Evolutionary conservation across 2,113 vertebrate genomes (phyloP).

Genomic region (Pelusios castaneus): DNA sequence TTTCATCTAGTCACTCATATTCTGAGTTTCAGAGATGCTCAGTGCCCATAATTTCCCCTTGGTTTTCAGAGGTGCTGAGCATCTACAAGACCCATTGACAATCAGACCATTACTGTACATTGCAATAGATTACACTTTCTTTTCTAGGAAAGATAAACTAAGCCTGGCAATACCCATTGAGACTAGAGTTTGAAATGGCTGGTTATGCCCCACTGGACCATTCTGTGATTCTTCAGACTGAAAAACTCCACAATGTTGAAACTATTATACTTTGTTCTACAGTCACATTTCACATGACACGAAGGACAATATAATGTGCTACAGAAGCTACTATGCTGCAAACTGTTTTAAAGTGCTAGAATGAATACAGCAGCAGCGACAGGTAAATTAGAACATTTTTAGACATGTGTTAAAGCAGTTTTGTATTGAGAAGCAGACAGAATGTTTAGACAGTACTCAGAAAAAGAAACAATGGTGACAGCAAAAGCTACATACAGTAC

Average conservation of each 20-base stretch:
- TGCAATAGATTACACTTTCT: conserved; percentile 63
- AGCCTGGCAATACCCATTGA: conserved; percentile 40
- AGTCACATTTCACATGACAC: background rate
- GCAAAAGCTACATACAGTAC: conserved; percentile 30
- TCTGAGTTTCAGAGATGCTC: background rate
- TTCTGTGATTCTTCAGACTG: conserved; percentile 33
- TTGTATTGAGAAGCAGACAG: conserved; percentile 28
- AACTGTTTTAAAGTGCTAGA: conserved; percentile 39
- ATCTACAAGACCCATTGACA: background rate
- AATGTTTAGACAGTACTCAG: conserved; percentile 36
- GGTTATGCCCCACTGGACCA: conserved; percentile 33
- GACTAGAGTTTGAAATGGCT: conserved; percentile 35
- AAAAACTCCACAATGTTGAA: conserved; percentile 47
- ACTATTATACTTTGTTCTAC: conserved; percentile 33
- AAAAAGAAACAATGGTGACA: conserved; percentile 39
- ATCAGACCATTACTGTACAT: background rate
- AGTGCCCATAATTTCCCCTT: background rate
- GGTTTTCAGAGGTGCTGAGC: background rate
- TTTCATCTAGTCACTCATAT: conserved; percentile 1
- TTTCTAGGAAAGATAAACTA: conserved; percentile 52
- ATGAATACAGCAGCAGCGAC: conserved; percentile 36
- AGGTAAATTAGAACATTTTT: conserved; percentile 53
- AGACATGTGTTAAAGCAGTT: conserved; percentile 20
- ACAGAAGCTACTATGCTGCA: background rate
- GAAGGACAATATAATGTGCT: conserved; percentile 19